Evolutionary conservation across 2,797 vertebrate species (phyloP).

Genomic region (Pangasius macronema): DNA sequence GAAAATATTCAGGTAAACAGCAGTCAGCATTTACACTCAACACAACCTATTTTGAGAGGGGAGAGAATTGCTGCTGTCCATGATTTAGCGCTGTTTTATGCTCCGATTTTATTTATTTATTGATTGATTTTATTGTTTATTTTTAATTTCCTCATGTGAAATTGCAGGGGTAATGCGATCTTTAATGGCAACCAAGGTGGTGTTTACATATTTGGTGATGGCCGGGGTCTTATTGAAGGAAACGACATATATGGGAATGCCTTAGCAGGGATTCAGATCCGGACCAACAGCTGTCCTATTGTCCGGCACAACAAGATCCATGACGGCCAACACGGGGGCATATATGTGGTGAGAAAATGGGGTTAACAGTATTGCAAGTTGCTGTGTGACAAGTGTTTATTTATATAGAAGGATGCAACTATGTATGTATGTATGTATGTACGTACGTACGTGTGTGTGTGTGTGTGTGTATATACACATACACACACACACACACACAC

Average conservation of each 20-base stretch:
- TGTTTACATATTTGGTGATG: constrained; percentile 98
- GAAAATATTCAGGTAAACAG: too few species aligned
- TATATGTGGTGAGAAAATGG: constrained; percentile 87
- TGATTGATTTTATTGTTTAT: background rate
- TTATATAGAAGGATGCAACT: too few species aligned
- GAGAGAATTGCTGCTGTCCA: too few species aligned
- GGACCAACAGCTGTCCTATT: constrained; percentile 98
- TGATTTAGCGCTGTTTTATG: too few species aligned
- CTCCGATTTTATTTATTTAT: background rate
- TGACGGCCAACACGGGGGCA: constrained; percentile 96
- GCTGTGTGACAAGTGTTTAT: too few species aligned
- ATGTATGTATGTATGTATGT: too few species aligned
- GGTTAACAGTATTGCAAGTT: background rate
- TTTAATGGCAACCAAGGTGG: constrained; percentile 99
- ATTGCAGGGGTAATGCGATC: constrained; percentile 93
- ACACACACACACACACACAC: too few species aligned
- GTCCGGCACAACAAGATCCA: constrained; percentile 99
- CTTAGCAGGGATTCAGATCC: constrained; percentile 97
- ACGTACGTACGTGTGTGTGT: too few species aligned
- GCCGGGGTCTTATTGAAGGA: constrained; percentile 97
- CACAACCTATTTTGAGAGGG: too few species aligned
- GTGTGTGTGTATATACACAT: too few species aligned
- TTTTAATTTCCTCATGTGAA: background rate
- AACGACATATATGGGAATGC: constrained; percentile 99
- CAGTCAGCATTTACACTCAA: too few species aligned